Conservation (phyloP, 2,888 invertebrate genomes). For the Cantharis lateralis region DNA sequence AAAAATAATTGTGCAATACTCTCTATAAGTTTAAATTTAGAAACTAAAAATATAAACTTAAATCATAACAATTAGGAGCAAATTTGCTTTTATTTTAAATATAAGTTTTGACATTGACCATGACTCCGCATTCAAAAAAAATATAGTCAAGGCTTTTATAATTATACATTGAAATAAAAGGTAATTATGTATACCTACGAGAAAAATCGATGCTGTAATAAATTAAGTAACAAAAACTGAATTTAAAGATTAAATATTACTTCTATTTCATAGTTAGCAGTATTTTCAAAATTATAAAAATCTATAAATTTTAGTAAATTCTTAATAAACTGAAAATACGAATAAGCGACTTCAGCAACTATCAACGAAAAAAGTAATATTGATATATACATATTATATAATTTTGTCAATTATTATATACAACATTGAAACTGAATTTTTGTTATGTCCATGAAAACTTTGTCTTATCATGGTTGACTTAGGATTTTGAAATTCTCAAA, state of each 20-base stretch:
- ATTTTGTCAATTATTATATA: no score
- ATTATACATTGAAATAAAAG: neutral
- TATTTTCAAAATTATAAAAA: no score
- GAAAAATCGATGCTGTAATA: neutral
- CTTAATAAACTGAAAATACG: no score
- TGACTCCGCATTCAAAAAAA: neutral
- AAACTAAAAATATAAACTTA: neutral
- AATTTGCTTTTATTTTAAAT: neutral
- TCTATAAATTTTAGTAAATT: no score
- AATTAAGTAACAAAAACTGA: neutral
- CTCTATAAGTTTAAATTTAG: neutral
- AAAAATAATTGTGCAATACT: neutral
- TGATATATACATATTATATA: no score
- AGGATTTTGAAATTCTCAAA: neutral
- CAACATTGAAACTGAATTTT: neutral
- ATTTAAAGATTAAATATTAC: no score
- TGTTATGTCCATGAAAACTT: neutral
- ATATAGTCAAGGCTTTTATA: neutral
- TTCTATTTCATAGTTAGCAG: no score
- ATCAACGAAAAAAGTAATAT: no score
- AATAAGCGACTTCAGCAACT: no score
- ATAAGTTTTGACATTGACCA: neutral
- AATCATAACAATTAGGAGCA: neutral
- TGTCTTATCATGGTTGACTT: neutral
- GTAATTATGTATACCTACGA: neutral